Percentiles rank a stretch among this genome's conserved stretches.
Conservation (phyloP, 2,113 vertebrate species). For the Bombycilla garrulus region DNA sequence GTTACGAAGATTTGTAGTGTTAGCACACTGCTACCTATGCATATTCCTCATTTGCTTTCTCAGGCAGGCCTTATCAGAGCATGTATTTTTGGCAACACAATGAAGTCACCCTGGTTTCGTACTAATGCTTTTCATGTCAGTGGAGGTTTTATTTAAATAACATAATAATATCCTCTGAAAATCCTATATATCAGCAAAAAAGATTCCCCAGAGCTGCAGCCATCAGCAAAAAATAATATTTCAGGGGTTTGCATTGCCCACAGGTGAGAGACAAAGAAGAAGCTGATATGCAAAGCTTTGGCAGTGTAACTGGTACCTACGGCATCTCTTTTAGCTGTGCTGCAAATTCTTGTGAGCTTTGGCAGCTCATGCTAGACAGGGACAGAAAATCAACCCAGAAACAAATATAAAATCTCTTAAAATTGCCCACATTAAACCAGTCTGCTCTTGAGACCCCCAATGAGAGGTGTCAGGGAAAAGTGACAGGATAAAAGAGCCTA, state of each 20-base stretch:
- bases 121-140: background rate
- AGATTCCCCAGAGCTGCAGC: background rate
- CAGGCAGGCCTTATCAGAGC: background rate
- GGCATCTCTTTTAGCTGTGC: background rate
- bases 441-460: background rate
- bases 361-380: background rate
- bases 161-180: background rate
- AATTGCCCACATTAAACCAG: background rate
- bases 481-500: background rate
- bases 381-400: background rate
- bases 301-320: background rate
- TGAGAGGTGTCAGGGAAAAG: background rate
- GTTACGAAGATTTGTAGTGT: background rate
- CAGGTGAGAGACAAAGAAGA: background rate
- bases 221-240: background rate
- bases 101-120: background rate
- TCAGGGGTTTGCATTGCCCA: background rate
- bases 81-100: background rate
- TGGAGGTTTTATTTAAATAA: background rate
- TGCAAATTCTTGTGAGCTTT: background rate
- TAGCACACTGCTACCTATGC: background rate
- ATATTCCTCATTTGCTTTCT: background rate
- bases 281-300: background rate
- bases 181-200: background rate
- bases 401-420: background rate